Base-by-base conservation (phyloP, 2,888 invertebrate genomes). In the Rambutsinella grinnellia region DNA sequence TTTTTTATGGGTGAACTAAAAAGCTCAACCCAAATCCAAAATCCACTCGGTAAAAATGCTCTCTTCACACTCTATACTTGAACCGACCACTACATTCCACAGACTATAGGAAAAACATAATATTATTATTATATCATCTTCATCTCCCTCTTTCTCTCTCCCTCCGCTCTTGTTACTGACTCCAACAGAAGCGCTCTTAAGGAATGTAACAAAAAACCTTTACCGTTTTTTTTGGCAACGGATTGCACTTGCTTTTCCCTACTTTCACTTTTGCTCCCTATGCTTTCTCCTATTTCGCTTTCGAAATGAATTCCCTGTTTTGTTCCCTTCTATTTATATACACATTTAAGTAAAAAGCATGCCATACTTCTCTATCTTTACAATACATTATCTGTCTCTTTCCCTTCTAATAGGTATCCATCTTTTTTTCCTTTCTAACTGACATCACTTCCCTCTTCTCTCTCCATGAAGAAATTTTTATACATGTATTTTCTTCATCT, bases 221-320 rank as follows among this genome's bases (percentile, higher is more conserved):
- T 36, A 36, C 36, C 36, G 53, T 47, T 26, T 57, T 75, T 60
- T 76, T 69, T 75, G 68, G 76, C 69, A 76, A 68, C 24, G 67
- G 67, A 75, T 68, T 62, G 68, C 69, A 47, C 19, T 46, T 17
- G 60, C 28, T 21, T 36, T 36, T 36, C 13, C n/a, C 13, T 36
- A 5, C 36, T 36, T 36, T 36, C 13, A 36, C 36, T 36, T 36
- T 36, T 13, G 13, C 36, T 36, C 36, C 5, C 36, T 36, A 36
- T 13, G 13, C 36, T 36, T 36, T 36, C 36, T 36, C 36, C 36
- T n/a, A 36, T 36, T 36, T 36, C 65, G 53, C 57, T 62, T 54
- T 54, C 24, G 23, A 66, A 66, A 56, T 57, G 72, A 72, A 72
- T 36, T 36, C 36, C 36, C 36, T 36, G 36, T 36, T 36, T 36